Percentiles rank a stretch among this genome's conserved stretches.
Evolutionary conservation across 2,113 vertebrate genomes (phyloP).

Genomic region (Boleophthalmus pectinirostris): DNA sequence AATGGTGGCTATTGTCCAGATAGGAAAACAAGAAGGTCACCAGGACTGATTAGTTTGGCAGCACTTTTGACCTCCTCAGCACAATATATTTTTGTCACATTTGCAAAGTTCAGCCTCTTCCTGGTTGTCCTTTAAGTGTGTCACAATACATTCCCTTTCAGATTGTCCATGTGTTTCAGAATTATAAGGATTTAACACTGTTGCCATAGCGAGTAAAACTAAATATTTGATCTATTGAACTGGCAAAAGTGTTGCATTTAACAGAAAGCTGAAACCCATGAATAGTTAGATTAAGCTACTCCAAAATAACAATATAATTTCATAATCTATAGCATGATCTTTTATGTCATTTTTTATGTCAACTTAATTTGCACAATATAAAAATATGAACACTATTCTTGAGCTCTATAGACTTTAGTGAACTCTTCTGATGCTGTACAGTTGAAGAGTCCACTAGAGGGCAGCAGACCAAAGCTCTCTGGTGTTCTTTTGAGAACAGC

Average conservation of each 20-base stretch:
- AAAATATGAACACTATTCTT: background rate
- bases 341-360: background rate
- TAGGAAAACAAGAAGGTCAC: background rate
- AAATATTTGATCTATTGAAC: too few relatives aligned
- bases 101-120: conserved; percentile 10
- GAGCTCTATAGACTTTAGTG: background rate
- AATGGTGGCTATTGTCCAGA: background rate
- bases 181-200: too few relatives aligned
- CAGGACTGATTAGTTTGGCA: background rate
- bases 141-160: too few relatives aligned
- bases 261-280: too few relatives aligned
- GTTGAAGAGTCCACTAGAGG: background rate
- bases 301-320: conserved; percentile 13
- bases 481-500: background rate
- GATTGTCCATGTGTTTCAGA: too few relatives aligned
- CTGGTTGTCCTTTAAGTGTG: too few relatives aligned
- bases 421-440: background rate
- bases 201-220: too few relatives aligned
- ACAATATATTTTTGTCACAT: background rate
- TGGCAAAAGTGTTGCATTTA: too few relatives aligned
- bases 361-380: background rate
- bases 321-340: background rate
- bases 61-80: background rate
- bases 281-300: conserved; percentile 3
- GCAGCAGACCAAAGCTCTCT: background rate